Percentiles rank a stretch among this genome's conserved stretches.
These are phyloP conservation scores for Lasioglossum villosulum DNA, from an alignment of 2,888 invertebrate genomes.

Conservation along the genomic window DNA sequence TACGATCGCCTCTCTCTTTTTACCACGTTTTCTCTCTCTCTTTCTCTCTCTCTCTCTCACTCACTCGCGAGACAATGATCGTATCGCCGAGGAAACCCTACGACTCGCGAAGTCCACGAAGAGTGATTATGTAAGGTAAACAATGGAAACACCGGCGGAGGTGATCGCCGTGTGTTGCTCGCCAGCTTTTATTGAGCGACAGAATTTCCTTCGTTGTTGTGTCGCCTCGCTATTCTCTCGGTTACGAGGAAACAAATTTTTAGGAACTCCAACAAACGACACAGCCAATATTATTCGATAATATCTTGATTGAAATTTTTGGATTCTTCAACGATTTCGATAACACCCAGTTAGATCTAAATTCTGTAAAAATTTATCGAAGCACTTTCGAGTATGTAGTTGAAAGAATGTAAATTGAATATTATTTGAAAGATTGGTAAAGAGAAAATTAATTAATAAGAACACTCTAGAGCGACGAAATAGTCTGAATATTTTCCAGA, in stretches of 20 bases:
- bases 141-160: conserved; percentile 20
- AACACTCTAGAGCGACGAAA: background rate
- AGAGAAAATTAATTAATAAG: background rate
- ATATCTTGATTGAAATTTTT: too few species aligned
- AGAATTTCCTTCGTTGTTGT: background rate
- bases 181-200: background rate
- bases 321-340: too few species aligned
- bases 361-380: background rate
- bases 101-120: conserved; percentile 46
- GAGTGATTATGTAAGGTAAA: conserved; percentile 56
- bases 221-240: background rate
- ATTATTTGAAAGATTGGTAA: background rate
- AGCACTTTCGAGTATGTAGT: background rate
- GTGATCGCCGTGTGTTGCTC: background rate
- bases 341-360: too few species aligned
- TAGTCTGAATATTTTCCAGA: background rate
- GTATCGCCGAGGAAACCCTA: conserved; percentile 51
- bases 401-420: too few species aligned
- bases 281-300: too few species aligned
- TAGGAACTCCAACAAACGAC: too few species aligned
- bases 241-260: background rate
- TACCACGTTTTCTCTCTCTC: background rate
- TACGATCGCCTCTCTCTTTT: conserved; percentile 12
- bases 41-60: background rate
- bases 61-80: conserved; percentile 27